Conservation (phyloP, 2,888 invertebrate genomes). For the Notodonta dromedarius region DNA sequence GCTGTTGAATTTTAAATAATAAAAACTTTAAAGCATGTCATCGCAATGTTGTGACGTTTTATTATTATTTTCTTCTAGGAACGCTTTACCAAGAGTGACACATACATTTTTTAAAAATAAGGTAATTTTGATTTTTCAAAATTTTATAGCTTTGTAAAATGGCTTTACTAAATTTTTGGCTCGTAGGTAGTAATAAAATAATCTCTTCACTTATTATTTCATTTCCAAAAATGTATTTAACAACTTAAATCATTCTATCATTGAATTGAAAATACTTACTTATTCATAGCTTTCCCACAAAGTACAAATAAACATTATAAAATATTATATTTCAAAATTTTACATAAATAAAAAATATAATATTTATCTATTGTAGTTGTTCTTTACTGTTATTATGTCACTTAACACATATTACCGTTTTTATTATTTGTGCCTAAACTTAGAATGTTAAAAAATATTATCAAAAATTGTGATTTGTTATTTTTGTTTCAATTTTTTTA, state of each 20-base stretch:
- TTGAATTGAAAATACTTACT: too few species aligned
- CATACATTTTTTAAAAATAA: slow-evolving; percentile 92
- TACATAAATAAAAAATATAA: neutral
- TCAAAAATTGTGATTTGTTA: neutral
- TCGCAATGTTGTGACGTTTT: slow-evolving; percentile 75
- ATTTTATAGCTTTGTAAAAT: slow-evolving; percentile 34
- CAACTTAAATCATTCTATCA: too few species aligned
- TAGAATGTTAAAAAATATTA: neutral
- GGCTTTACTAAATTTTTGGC: slow-evolving; percentile 34
- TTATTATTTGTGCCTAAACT: slow-evolving; percentile 13
- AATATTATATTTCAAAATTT: neutral
- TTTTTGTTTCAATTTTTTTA: neutral
- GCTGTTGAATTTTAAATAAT: slow-evolving; percentile 6
- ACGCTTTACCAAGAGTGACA: slow-evolving; percentile 92
- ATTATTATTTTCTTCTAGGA: slow-evolving; percentile 87
- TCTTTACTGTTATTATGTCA: slow-evolving; percentile 21
- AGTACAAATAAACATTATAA: neutral
- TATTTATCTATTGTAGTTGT: slow-evolving; percentile 3
- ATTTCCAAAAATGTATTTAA: too few species aligned
- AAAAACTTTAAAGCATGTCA: slow-evolving; percentile 52
- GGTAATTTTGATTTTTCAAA: slow-evolving; percentile 65
- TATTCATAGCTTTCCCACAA: too few species aligned
- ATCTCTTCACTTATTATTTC: neutral
- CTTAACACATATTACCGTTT: slow-evolving; percentile 58
- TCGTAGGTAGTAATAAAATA: neutral